phyloP scores from a whole-genome alignment of 2,888 invertebrate species.

The Sinohyriopsis cumingii region DNA sequence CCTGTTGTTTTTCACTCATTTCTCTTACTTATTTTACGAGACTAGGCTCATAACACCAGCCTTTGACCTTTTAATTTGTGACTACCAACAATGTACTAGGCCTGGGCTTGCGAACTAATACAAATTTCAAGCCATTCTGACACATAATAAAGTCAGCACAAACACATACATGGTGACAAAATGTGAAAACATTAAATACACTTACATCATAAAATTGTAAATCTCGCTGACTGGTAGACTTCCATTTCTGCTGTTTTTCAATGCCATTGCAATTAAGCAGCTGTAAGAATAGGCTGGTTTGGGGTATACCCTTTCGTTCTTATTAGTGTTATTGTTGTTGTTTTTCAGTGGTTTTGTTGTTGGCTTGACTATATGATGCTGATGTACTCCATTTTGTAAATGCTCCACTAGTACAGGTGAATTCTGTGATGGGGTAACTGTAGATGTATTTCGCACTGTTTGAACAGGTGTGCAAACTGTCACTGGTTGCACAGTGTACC shows the following conservation, averaged over 20 bases:
- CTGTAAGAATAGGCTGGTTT: conserved; percentile 99
- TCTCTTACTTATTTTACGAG: too few species aligned
- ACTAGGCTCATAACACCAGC: too few species aligned
- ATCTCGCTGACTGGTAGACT: conserved; percentile 98
- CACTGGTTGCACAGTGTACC: conserved; percentile 33
- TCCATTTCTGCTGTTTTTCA: conserved; percentile 95
- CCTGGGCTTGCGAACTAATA: too few species aligned
- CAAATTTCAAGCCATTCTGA: too few species aligned
- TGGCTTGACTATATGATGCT: conserved; percentile 4
- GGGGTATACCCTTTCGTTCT: conserved; percentile 78
- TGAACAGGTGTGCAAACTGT: conserved; percentile 26
- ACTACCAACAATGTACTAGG: too few species aligned
- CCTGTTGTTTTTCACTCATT: too few species aligned
- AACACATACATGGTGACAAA: too few species aligned
- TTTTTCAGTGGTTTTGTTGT: conserved; percentile 11
- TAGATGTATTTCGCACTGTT: conserved; percentile 24
- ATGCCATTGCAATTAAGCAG: conserved; percentile 96
- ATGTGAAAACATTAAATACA: conserved; percentile 41
- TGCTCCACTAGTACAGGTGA: conserved; percentile 60
- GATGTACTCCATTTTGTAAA: conserved; percentile 37
- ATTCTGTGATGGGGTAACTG: conserved; percentile 42
- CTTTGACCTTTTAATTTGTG: too few species aligned
- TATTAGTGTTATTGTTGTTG: conserved; percentile 35
- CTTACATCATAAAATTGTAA: conserved; percentile 98
- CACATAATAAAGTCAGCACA: too few species aligned